phyloP scores from a whole-genome alignment of 2,888 invertebrate species.

The Drosophila acutilabella region DNA sequence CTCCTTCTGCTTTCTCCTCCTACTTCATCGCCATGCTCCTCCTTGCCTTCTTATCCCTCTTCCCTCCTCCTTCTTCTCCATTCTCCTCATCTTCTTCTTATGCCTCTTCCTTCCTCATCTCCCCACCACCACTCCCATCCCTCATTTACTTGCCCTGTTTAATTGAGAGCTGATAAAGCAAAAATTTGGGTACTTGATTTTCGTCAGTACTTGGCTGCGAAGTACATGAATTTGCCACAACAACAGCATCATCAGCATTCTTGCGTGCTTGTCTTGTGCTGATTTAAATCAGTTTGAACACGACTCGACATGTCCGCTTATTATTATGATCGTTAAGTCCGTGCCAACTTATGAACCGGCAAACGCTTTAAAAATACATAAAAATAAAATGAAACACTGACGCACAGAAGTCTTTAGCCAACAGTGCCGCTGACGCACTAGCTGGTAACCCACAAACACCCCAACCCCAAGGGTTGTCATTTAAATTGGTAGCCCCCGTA shows the following conservation, averaged over 20 bases:
- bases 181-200: slow-evolving; percentile 22
- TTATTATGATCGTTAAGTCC: slow-evolving; percentile 54
- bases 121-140: not conserved
- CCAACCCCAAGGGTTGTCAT: slow-evolving; percentile 31
- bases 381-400: slow-evolving; percentile 54
- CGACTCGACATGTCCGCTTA: slow-evolving; percentile 50
- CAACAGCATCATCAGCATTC: slow-evolving; percentile 47
- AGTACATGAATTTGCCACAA: slow-evolving; percentile 51
- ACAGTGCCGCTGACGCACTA: slow-evolving; percentile 47
- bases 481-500: slow-evolving; percentile 39
- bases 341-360: slow-evolving; percentile 56
- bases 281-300: slow-evolving; percentile 2
- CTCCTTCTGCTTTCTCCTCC: too few relatives aligned
- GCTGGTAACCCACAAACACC: slow-evolving; percentile 12
- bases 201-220: slow-evolving; percentile 28
- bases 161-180: slow-evolving; percentile 51
- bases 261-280: slow-evolving; percentile 38
- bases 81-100: too few relatives aligned
- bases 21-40: too few relatives aligned
- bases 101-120: not conserved
- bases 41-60: too few relatives aligned
- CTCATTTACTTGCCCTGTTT: slow-evolving; percentile 3
- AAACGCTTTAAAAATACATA: slow-evolving; percentile 70
- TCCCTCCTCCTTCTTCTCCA: too few relatives aligned
- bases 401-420: slow-evolving; percentile 26